Evolutionary conservation across 2,113 vertebrate genomes (phyloP).

Genomic region (Gasterosteus aculeatus): DNA sequence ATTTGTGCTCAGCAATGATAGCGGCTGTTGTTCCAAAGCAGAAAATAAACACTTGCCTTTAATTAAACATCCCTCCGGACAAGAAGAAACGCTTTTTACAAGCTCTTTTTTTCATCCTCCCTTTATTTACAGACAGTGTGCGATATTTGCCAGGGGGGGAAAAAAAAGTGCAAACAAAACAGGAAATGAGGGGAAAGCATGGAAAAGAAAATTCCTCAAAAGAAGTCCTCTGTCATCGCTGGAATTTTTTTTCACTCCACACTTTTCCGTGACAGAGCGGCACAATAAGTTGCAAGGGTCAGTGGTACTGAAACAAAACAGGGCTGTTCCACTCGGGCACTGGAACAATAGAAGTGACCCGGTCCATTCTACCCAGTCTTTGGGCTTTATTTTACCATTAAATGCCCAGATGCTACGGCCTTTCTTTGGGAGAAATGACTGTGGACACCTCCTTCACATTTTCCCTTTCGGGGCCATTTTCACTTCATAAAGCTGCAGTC

Average conservation of each 20-base stretch:
- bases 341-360: slow-evolving; percentile 86
- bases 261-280: slow-evolving; percentile 87
- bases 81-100: slow-evolving; percentile 65
- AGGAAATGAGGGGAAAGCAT: slow-evolving; percentile 61
- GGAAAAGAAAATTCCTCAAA: slow-evolving; percentile 80
- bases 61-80: slow-evolving; percentile 80
- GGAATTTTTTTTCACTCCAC: slow-evolving; percentile 80
- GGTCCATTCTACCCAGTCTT: slow-evolving; percentile 84
- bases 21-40: slow-evolving; percentile 70
- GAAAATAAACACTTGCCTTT: slow-evolving; percentile 80
- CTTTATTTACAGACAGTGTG: slow-evolving; percentile 74
- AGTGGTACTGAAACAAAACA: slow-evolving; percentile 90
- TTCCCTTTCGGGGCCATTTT: slow-evolving; percentile 89
- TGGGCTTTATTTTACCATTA: slow-evolving; percentile 88
- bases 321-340: slow-evolving; percentile 86
- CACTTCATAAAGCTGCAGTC: slow-evolving; percentile 98
- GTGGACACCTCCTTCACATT: slow-evolving; percentile 90
- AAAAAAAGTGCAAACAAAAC: slow-evolving; percentile 70
- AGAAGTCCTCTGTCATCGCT: slow-evolving; percentile 79
- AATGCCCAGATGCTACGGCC: slow-evolving; percentile 88
- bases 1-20: slow-evolving; percentile 81
- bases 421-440: slow-evolving; percentile 87
- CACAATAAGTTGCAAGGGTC: slow-evolving; percentile 92
- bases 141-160: slow-evolving; percentile 68
- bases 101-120: slow-evolving; percentile 71